These are phyloP conservation scores for Mus caroli DNA, from an alignment of 2,797 vertebrate genomes.

Conservation along the genomic window DNA sequence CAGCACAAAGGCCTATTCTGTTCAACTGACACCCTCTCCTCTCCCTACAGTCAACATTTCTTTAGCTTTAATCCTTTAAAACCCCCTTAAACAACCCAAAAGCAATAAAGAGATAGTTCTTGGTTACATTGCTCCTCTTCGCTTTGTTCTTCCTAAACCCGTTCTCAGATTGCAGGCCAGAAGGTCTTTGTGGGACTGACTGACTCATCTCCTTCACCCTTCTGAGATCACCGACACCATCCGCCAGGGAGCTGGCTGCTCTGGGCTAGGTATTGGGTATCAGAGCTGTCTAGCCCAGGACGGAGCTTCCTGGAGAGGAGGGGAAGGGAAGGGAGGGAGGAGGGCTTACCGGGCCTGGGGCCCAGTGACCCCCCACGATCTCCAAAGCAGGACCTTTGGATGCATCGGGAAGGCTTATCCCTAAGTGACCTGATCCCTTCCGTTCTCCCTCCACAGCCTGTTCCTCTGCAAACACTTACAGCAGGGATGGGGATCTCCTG, in stretches of 20 bases:
- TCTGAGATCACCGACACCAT: constrained; percentile 62
- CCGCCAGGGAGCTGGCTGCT: constrained; percentile 41
- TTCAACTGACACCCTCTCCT: constrained; percentile 68
- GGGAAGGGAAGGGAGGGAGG: background rate
- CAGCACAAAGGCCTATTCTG: constrained; percentile 76
- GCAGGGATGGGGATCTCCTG: background rate
- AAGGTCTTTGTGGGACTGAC: constrained; percentile 80
- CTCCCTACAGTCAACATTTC: constrained; percentile 76
- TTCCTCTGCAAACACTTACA: background rate
- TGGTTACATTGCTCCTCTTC: constrained; percentile 79
- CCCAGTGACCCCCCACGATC: constrained; percentile 36
- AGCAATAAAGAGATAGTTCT: constrained; percentile 77
- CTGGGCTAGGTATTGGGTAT: constrained; percentile 42
- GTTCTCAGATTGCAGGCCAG: constrained; percentile 77
- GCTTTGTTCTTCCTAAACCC: constrained; percentile 81
- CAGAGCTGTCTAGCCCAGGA: constrained; percentile 58
- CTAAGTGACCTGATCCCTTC: constrained; percentile 28
- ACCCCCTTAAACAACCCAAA: constrained; percentile 80
- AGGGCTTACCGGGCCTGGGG: background rate
- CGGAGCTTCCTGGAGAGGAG: constrained; percentile 48
- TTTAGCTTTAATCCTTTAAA: constrained; percentile 84
- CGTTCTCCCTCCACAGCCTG: background rate
- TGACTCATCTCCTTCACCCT: constrained; percentile 73
- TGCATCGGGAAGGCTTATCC: background rate
- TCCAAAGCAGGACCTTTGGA: background rate